Percentiles rank a stretch among this genome's conserved stretches.
phyloP scores from a whole-genome alignment of 1,140 invertebrate species.

The Macrosteles quadrilineatus region DNA sequence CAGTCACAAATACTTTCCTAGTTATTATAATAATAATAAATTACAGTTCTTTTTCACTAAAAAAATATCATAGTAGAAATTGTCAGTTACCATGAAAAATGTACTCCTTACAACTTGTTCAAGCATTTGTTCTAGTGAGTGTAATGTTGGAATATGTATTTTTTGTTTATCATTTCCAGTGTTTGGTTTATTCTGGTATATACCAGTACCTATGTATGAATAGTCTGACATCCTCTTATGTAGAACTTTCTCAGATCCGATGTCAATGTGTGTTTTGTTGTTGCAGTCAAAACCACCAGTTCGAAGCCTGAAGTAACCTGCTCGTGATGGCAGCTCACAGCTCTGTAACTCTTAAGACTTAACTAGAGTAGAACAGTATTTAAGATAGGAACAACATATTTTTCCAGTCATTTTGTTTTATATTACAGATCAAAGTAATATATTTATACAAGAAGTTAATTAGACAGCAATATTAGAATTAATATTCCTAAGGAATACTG shows the following conservation, averaged over 20 bases:
- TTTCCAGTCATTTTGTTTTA: constrained; percentile 14
- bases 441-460: constrained; percentile 8
- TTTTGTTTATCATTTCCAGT: background rate
- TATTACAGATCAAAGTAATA: constrained; percentile 13
- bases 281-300: background rate
- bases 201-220: background rate
- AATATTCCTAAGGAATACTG: constrained; percentile 18
- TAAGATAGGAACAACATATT: constrained; percentile 23
- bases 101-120: no score
- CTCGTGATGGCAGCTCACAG: constrained; percentile 14
- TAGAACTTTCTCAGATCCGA: background rate
- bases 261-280: background rate
- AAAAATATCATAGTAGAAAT: no score
- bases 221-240: background rate
- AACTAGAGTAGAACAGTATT: background rate
- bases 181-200: background rate
- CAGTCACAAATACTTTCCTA: no score
- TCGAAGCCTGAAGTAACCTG: constrained; percentile 11
- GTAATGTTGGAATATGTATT: background rate
- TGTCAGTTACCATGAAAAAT: no score
- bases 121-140: no score
- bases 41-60: no score
- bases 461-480: constrained; percentile 20
- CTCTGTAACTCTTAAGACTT: constrained; percentile 6
- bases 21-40: no score